phyloP scores from a whole-genome alignment of 2,888 invertebrate species.

The Ectobius pallidus region DNA sequence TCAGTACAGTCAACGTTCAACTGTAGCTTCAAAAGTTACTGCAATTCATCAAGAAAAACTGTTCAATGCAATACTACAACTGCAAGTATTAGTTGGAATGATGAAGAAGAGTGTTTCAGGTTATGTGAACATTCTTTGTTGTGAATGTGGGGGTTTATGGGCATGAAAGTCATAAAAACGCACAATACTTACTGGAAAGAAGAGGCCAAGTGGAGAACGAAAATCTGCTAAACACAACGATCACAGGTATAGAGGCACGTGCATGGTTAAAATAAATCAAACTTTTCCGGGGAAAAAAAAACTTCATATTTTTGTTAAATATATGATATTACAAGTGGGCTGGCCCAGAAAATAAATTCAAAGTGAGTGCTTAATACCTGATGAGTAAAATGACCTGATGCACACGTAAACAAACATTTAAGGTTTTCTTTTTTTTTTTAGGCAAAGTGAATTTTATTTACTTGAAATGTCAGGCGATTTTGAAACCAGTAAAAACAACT shows the following conservation, averaged over 20 bases:
- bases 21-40: neutral
- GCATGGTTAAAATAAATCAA: neutral
- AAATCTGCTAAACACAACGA: constrained; percentile 12
- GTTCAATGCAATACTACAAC: too few species aligned
- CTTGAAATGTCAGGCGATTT: neutral
- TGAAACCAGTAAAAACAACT: neutral
- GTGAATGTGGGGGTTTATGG: too few species aligned
- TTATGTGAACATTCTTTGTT: too few species aligned
- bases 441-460: neutral
- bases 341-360: constrained; percentile 3
- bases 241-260: neutral
- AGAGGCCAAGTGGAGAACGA: neutral
- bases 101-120: too few species aligned
- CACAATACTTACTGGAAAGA: neutral
- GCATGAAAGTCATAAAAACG: neutral
- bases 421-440: neutral
- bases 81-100: too few species aligned
- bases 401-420: neutral
- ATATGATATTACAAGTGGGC: neutral
- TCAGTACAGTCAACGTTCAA: neutral
- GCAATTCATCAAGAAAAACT: too few species aligned
- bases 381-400: neutral
- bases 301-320: neutral
- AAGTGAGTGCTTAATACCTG: neutral
- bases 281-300: neutral